phyloP scores from a whole-genome alignment of 2,888 invertebrate species.

The Phengaris arion region DNA sequence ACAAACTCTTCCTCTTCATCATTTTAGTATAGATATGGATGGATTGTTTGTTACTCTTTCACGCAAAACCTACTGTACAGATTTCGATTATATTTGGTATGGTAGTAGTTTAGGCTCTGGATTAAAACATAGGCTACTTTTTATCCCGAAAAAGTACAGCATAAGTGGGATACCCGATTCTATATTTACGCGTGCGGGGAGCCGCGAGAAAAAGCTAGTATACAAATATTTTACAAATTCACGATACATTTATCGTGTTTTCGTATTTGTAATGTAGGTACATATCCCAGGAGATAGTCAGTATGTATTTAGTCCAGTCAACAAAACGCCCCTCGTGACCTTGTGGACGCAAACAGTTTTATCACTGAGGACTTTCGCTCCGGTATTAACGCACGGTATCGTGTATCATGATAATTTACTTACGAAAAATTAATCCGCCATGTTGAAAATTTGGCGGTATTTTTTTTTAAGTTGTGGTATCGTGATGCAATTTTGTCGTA shows the following conservation, averaged over 20 bases:
- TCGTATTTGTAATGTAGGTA: constrained; percentile 18
- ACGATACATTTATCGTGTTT: constrained; percentile 5
- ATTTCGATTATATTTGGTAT: too few species aligned
- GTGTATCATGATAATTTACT: background rate
- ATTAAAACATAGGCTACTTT: too few species aligned
- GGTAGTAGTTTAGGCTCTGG: too few species aligned
- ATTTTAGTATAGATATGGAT: too few species aligned
- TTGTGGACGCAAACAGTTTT: constrained; percentile 46
- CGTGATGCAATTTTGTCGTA: too few species aligned
- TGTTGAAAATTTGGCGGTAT: background rate
- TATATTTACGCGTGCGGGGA: too few species aligned
- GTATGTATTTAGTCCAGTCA: constrained; percentile 38
- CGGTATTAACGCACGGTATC: constrained; percentile 15
- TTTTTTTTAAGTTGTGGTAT: too few species aligned
- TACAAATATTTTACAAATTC: background rate
- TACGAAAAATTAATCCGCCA: background rate
- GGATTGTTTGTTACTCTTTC: too few species aligned
- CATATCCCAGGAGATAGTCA: constrained; percentile 28
- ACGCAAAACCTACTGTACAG: too few species aligned
- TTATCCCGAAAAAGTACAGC: too few species aligned
- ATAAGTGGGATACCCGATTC: too few species aligned
- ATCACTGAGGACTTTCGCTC: constrained; percentile 39
- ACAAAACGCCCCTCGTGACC: constrained; percentile 44
- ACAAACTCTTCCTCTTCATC: too few species aligned
- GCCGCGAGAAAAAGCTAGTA: background rate